Conservation (phyloP, 1,140 invertebrate genomes). For the Bursaphelenchus mucronatus region DNA sequence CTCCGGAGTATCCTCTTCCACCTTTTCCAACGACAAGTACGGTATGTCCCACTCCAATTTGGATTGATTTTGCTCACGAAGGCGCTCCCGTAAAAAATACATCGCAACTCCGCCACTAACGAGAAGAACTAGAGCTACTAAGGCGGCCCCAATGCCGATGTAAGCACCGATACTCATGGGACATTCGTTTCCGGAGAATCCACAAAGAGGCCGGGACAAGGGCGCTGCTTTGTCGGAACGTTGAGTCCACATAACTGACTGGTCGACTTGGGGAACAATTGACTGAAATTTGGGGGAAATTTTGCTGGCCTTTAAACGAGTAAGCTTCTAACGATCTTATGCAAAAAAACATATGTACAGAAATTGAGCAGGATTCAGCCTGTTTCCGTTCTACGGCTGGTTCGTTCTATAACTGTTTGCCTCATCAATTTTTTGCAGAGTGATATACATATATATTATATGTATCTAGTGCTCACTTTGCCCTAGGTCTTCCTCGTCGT, state of each 20-base stretch:
- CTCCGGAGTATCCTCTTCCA: slow-evolving; percentile 25
- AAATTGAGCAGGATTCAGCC: too few relatives aligned
- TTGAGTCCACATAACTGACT: slow-evolving; percentile 28
- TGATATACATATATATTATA: too few relatives aligned
- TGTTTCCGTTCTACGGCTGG: too few relatives aligned
- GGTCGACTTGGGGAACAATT: slow-evolving; percentile 21
- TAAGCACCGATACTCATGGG: slow-evolving; percentile 22
- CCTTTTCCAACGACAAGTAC: slow-evolving; percentile 19
- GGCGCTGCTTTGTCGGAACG: slow-evolving; percentile 22
- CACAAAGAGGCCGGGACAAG: slow-evolving; percentile 35
- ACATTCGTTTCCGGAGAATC: slow-evolving; percentile 39
- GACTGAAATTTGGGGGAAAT: slow-evolving; percentile 30
- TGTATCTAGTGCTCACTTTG: too few relatives aligned
- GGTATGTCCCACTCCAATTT: slow-evolving; percentile 37
- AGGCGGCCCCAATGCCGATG: slow-evolving; percentile 28
- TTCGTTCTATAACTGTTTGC: too few relatives aligned
- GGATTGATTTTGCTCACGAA: slow-evolving; percentile 33
- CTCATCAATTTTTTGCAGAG: too few relatives aligned
- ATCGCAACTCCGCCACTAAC: neutral
- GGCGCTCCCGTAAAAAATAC: slow-evolving; percentile 20
- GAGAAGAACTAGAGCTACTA: slow-evolving; percentile 25
- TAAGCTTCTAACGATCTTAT: too few relatives aligned
- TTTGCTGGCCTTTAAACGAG: slow-evolving; percentile 8
- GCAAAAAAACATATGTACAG: too few relatives aligned
- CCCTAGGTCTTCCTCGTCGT: too few relatives aligned